A percentile compares a stretch with the other conserved stretches of the same genome.
Conservation (phyloP, 1,140 invertebrate species). For the Ceratosolen solmsi region DNA sequence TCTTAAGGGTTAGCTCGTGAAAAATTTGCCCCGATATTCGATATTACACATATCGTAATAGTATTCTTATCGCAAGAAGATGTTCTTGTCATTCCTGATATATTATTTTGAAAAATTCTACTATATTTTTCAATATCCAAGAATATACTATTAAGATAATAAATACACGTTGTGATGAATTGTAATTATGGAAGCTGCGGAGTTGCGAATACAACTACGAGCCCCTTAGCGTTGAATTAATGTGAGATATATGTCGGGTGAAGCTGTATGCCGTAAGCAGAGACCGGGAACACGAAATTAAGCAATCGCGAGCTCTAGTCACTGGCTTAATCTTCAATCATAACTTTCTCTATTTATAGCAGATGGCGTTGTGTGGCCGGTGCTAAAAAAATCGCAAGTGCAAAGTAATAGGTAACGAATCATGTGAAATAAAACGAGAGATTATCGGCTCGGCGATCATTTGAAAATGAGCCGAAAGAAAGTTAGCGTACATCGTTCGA, state of each 20-base stretch:
- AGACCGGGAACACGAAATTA: neutral
- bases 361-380: neutral
- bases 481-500: too few relatives aligned
- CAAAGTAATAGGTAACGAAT: neutral
- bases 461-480: too few relatives aligned
- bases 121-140: neutral
- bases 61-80: neutral
- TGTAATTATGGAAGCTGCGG: neutral
- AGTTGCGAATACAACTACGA: too few relatives aligned
- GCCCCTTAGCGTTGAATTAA: neutral
- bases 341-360: neutral
- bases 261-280: neutral
- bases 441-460: neutral
- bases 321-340: neutral
- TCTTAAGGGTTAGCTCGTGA: too few relatives aligned
- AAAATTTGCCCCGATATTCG: too few relatives aligned
- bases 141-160: neutral
- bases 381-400: neutral
- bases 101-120: neutral
- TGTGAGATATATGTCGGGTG: neutral
- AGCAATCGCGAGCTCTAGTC: neutral
- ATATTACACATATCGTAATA: neutral
- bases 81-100: neutral
- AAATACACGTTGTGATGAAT: neutral
- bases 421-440: neutral